Base-by-base conservation (phyloP, 2,797 vertebrate species). In the Peromyscus eremicus region DNA sequence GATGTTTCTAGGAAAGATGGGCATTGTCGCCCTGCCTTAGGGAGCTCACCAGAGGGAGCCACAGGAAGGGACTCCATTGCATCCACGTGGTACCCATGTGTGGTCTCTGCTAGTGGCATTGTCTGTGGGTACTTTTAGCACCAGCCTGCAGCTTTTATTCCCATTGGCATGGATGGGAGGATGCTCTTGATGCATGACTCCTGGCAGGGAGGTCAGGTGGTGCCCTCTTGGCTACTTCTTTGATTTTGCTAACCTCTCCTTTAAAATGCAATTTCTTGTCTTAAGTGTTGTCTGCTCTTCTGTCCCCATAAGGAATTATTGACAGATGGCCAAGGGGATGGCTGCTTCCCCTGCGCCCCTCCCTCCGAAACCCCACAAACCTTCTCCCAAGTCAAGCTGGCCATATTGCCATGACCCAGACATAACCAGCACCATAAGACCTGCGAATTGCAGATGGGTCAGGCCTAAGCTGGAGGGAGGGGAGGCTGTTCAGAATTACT, bases 151-250 rank as follows among this genome's bases (percentile, higher is more conserved):
- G 11, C 25, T 55, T 29, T 43, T 17, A 11, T 34, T 7, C 32
- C 1, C 5, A 32, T 8, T 27, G 16, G 25, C 29, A 14, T 29
- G 46, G 27, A 6, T 3, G 14, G 21, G 7, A 19, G 7, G 9
- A 4, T 7, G 21, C 46, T 40, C 23, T 34, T 32, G 12, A 12
- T 1, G 1, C 21, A 0, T 34, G 25, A 1, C 8, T 2, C 34
- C 49, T 4, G 8, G 79, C 29, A 32, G 49, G 32, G 1, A 14
- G 1, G 76, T 9, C 46, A 40, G 40, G 46, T 6, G 10, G 32
- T 3, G 4, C 23, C 16, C 4, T 13, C 46, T 32, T 52, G 4
- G 37, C 62, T 3, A 0, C 29, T 19, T 68, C 40, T 29, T 34
- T 32, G 40, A 10, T n/a, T 9, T 37, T n/a, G 25, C 19, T 25